These are phyloP conservation scores for Nansenia antarctica DNA, from an alignment of 2,113 vertebrate species.

Conservation along the genomic window DNA sequence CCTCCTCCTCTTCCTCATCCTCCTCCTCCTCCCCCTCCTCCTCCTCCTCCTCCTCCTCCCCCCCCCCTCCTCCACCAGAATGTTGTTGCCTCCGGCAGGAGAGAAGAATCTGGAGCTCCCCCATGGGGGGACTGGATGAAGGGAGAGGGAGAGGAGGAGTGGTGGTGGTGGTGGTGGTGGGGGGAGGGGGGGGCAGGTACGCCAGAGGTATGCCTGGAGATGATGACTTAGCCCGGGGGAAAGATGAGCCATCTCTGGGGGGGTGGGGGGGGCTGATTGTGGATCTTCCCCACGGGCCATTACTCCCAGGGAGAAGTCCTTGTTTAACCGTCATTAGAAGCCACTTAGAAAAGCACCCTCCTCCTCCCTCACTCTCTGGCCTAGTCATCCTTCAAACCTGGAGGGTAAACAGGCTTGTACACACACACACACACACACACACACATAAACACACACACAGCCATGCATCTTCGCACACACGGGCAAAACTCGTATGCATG, in stretches of 20 bases:
- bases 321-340: slow-evolving; percentile 30
- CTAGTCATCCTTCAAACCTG: neutral
- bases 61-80: neutral
- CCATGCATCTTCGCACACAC: no score
- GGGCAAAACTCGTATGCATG: no score
- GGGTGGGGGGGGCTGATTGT: slow-evolving; percentile 15
- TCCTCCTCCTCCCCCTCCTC: no score
- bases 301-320: slow-evolving; percentile 19
- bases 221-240: slow-evolving; percentile 18
- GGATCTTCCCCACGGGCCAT: slow-evolving; percentile 3
- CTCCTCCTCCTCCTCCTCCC: no score
- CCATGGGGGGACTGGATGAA: neutral
- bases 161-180: neutral
- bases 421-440: neutral
- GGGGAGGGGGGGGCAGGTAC: neutral
- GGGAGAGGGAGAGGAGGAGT: neutral
- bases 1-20: no score
- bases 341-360: slow-evolving; percentile 7
- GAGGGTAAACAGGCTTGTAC: no score
- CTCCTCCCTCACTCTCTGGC: neutral
- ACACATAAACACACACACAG: neutral
- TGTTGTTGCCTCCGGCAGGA: neutral
- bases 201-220: slow-evolving; percentile 18
- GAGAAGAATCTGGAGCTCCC: neutral
- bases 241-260: slow-evolving; percentile 18